Conservation (phyloP, 2,113 vertebrate genomes). For the Gasterosteus aculeatus region DNA sequence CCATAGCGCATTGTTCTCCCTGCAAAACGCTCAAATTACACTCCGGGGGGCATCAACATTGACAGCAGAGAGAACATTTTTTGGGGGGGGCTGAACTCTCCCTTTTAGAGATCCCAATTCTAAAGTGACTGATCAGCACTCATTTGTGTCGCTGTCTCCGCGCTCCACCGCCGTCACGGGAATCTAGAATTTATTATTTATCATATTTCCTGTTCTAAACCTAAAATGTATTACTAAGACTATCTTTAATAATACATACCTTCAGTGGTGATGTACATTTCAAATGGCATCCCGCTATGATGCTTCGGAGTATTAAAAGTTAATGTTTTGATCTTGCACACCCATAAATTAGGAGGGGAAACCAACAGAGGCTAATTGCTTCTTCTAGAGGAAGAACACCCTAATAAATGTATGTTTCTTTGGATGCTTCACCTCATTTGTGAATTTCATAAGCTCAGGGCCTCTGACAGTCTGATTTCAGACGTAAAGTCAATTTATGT, state of each 20-base stretch:
- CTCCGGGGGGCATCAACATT: neutral
- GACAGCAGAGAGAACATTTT: neutral
- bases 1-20: neutral
- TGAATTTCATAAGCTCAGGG: slow-evolving; percentile 28
- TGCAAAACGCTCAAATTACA: slow-evolving; percentile 12
- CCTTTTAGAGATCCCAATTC: slow-evolving; percentile 28
- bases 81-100: neutral
- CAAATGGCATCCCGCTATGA: slow-evolving; percentile 14
- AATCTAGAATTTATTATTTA: slow-evolving; percentile 32
- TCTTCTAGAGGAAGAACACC: slow-evolving; percentile 29
- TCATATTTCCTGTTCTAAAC: slow-evolving; percentile 20
- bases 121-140: slow-evolving; percentile 17
- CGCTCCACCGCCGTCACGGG: slow-evolving; percentile 7
- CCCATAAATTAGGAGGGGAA: slow-evolving; percentile 18
- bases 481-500: slow-evolving; percentile 59
- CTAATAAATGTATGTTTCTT: slow-evolving; percentile 47
- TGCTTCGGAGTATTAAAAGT: slow-evolving; percentile 1
- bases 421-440: slow-evolving; percentile 24
- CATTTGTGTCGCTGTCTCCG: slow-evolving; percentile 6
- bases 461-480: slow-evolving; percentile 38
- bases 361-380: slow-evolving; percentile 22
- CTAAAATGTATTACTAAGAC: slow-evolving; percentile 10
- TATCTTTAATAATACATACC: slow-evolving; percentile 36
- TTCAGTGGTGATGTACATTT: slow-evolving; percentile 20
- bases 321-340: neutral